Evolutionary conservation across 2,888 invertebrate species (phyloP).

Genomic region (Seira musarum): DNA sequence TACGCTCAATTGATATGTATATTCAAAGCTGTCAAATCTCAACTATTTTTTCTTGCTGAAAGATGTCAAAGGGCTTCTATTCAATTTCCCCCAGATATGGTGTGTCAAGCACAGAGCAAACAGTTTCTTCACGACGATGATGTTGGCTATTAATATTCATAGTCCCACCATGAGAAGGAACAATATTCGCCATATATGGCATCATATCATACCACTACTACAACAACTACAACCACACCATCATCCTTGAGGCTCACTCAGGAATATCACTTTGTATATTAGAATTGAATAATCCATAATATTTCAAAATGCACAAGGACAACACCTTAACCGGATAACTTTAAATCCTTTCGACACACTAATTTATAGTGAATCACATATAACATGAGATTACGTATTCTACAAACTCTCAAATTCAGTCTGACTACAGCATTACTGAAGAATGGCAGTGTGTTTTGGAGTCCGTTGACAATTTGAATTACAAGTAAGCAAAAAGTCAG

Average conservation of each 20-base stretch:
- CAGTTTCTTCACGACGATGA: background rate
- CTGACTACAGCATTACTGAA: too few relatives aligned
- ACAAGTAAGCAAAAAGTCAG: too few relatives aligned
- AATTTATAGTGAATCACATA: background rate
- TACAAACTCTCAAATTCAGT: too few relatives aligned
- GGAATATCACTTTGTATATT: background rate
- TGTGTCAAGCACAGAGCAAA: background rate
- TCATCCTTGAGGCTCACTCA: too few relatives aligned
- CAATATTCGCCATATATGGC: too few relatives aligned
- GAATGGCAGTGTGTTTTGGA: too few relatives aligned
- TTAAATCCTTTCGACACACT: constrained; percentile 10
- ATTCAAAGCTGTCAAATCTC: constrained; percentile 39
- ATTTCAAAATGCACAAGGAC: background rate
- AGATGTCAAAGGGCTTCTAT: constrained; percentile 48
- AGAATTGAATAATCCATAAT: constrained; percentile 1
- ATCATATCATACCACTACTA: too few relatives aligned
- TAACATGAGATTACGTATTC: too few relatives aligned
- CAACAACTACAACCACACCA: too few relatives aligned
- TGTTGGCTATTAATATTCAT: too few relatives aligned
- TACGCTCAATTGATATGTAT: constrained; percentile 13
- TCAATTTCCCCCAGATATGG: constrained; percentile 50
- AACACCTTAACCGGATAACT: background rate
- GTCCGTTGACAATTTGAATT: too few relatives aligned
- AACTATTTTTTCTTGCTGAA: constrained; percentile 37
- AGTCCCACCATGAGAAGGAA: too few relatives aligned